These are phyloP conservation scores for Myiothlypis chrysogaster DNA, from an alignment of 2,797 vertebrate genomes.

Conservation along the genomic window DNA sequence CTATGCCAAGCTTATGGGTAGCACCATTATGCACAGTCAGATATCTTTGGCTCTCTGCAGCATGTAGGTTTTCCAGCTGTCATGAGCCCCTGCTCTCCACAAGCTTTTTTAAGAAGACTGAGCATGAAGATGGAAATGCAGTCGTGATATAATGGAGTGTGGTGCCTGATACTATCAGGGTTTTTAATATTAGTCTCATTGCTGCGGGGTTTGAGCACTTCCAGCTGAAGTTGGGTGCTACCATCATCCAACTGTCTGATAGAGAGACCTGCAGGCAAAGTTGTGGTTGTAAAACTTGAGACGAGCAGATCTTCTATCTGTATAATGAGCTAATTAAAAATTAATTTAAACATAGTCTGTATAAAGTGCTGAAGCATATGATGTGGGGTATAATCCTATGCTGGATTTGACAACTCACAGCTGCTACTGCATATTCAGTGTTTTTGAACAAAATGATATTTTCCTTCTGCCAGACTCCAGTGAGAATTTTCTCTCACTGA, in stretches of 20 bases:
- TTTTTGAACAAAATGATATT: not conserved
- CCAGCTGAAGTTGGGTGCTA: slow-evolving; percentile 31
- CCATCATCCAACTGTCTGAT: slow-evolving; percentile 43
- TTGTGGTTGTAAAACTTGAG: slow-evolving; percentile 44
- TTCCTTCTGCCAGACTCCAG: not conserved
- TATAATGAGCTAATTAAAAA: slow-evolving; percentile 68
- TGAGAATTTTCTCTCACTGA: not conserved
- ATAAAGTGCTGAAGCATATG: slow-evolving; percentile 45
- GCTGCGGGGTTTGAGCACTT: slow-evolving; percentile 17
- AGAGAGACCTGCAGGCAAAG: slow-evolving; percentile 53
- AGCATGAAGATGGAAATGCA: slow-evolving; percentile 22
- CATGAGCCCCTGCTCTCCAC: not conserved
- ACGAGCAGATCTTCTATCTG: slow-evolving; percentile 53
- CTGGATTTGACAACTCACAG: slow-evolving; percentile 44
- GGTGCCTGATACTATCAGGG: slow-evolving; percentile 55
- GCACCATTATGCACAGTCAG: not conserved
- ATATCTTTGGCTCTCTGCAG: not conserved
- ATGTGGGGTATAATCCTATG: slow-evolving; percentile 32
- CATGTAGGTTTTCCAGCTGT: not conserved
- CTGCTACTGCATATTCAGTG: slow-evolving; percentile 37
- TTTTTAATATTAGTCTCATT: slow-evolving; percentile 54
- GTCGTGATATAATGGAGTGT: slow-evolving; percentile 33
- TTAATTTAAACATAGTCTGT: slow-evolving; percentile 58
- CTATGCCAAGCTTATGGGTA: not conserved
- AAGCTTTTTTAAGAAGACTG: not conserved